Base-by-base conservation (phyloP, 2,888 invertebrate species). In the Spatulosminthurus flaviceps region DNA sequence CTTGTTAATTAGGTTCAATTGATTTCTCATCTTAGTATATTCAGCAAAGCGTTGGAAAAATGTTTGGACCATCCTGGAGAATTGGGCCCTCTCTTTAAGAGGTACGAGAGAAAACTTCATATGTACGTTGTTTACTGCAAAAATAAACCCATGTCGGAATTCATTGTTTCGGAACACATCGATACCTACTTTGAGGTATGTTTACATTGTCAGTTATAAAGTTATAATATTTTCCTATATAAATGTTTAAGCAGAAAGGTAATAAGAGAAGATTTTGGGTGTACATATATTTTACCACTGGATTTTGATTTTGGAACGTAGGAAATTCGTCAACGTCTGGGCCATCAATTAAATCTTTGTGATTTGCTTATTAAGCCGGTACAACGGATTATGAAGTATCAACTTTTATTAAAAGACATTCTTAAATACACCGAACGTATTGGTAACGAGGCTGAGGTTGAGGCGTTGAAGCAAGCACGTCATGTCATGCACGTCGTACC, bases 71-170 rank as follows among this genome's bases (percentile, higher is more conserved):
- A 93, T 85, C 97, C 98, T 0, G 93, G 94, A 85, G 93, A 94
- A 86, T 90, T 98, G 84, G 98, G 95, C 0, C 91, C 93, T 66
- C 89, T 95, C 82, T 95, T 96, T 88, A 93, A 92, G 84, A 92
- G 93, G 77, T 94, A 95, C 89, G 96, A 97, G 88, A 92, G 96
- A 86, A 94, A 96, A 87, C 91, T 99, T 86, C 94, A 95, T 88
- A 95, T 98, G 92, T 98, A 98, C 89, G 96, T 97, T 85, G 94
- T 95, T 73, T 99, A 98, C 89, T 99, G 98, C 90, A 95, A 98
- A 88, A 99, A 99, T 89, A 99, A 99, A 88, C 98, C 98, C 21
- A 95, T 97, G 86, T 98, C 98, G 28, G 99, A 99, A 88, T 97
- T 93, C 89, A 96, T 99, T 86, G 97, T 99, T 60, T 95, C 96